phyloP scores from a whole-genome alignment of 2,888 invertebrate genomes.

The Synanthedon formicaeformis region DNA sequence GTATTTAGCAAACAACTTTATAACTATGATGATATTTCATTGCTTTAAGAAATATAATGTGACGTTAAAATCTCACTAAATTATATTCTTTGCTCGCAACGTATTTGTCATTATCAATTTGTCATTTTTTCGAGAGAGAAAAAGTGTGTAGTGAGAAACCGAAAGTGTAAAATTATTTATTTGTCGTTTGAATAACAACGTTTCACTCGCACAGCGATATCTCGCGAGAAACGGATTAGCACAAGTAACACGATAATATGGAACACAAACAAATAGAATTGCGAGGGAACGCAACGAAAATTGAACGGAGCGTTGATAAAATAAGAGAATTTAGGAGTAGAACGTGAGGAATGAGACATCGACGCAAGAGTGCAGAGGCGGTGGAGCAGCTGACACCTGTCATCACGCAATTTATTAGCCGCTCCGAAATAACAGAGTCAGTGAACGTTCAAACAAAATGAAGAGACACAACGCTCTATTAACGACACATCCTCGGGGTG shows the following conservation, averaged over 20 bases:
- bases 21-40: no score
- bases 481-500: constrained; percentile 55
- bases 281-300: constrained; percentile 59
- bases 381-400: constrained; percentile 70
- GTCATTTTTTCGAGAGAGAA: not conserved
- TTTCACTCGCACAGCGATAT: not conserved
- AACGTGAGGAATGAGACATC: constrained; percentile 70
- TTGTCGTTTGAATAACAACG: not conserved
- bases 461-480: constrained; percentile 64
- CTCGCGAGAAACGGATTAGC: constrained; percentile 28
- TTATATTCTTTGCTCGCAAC: not conserved
- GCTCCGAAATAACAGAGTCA: constrained; percentile 68
- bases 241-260: constrained; percentile 34
- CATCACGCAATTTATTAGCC: constrained; percentile 69
- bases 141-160: not conserved
- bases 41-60: not conserved
- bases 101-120: constrained; percentile 1
- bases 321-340: constrained; percentile 68
- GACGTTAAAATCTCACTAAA: not conserved
- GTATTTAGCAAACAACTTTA: no score
- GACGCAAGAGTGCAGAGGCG: constrained; percentile 71
- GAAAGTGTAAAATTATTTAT: not conserved
- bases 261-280: constrained; percentile 54
- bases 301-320: constrained; percentile 68
- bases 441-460: constrained; percentile 65